Evolutionary conservation across 2,888 invertebrate genomes (phyloP).

Genomic region (Tenthredo notha): DNA sequence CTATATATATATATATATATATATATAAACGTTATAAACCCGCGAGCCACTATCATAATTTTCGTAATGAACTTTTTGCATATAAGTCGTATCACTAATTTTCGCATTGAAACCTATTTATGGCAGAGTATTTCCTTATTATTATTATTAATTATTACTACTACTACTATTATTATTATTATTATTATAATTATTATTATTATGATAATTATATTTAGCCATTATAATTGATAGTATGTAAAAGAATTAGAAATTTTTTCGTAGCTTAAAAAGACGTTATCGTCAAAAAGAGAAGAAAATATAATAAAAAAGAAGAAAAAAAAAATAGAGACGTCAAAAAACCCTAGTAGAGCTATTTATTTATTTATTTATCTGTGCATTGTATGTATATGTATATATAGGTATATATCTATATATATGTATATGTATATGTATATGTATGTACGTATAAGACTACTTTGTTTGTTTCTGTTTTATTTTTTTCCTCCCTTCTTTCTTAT

Average conservation of each 20-base stretch:
- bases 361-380: background rate
- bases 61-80: background rate
- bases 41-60: background rate
- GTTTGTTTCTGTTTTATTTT: background rate
- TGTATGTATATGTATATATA: conserved; percentile 17
- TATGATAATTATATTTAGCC: background rate
- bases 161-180: background rate
- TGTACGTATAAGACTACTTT: background rate
- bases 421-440: conserved; percentile 38
- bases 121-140: conserved; percentile 36
- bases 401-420: background rate
- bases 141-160: background rate
- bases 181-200: background rate
- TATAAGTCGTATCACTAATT: background rate
- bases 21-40: background rate
- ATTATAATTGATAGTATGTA: background rate
- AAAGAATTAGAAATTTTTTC: background rate
- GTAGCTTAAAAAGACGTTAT: background rate
- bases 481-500: background rate
- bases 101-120: conserved; percentile 10
- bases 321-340: background rate
- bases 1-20: too few species aligned
- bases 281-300: background rate
- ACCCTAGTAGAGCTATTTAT: background rate
- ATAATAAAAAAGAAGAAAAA: background rate